Evolutionary conservation across 1,140 invertebrate genomes (phyloP), one percentile per base, ranked within the genome.

Genomic region (Euglossa dilemma): DNA sequence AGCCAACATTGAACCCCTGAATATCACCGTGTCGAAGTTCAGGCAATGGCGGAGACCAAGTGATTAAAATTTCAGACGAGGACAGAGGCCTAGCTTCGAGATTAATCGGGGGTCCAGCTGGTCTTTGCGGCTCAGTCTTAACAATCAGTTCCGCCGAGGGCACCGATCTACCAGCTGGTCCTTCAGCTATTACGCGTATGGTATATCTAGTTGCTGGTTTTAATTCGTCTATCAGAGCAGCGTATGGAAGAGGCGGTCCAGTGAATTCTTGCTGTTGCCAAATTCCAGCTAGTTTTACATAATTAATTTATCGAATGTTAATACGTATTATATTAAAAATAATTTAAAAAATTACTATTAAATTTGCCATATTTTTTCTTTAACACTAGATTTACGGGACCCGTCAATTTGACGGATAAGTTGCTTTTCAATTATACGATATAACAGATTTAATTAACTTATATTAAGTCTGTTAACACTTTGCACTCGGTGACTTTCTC

Each of bases 141-240:
- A 97, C 95, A 1, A 95, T 88, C 8, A 98, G 91, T 78, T 96
- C 96, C n/a, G 95, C 93, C 74, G 97, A 97, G 0, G 97, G 96
- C 7, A 94, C 92, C 87, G 97, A 97, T 84, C 95, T 95, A 5
- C 97, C 97, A 0, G 97, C 96, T 7, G 96, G 95, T 36, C 97
- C 97, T 92, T 97, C 96, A 2, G 97, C 97, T 76, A 97, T 95
- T 0, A 98, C 95, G 23, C 97, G 94, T 77, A 98, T 95, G 1
- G 95, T 94, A 89, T 98, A 98, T 66, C 94, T 95, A 0, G 97
- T 98, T 0, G 97, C 97, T 12, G 97, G 97, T 90, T 97, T 96
- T 0, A 98, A 91, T 85, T 96, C 96, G 84, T 97, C 96, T 50
- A 97, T 95, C 14, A 96, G 87, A 0, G 96, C 95, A 43, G 95